Percentiles rank a stretch among this genome's conserved stretches.
phyloP scores from a whole-genome alignment of 2,113 vertebrate genomes.

The Phocoena sinus region DNA sequence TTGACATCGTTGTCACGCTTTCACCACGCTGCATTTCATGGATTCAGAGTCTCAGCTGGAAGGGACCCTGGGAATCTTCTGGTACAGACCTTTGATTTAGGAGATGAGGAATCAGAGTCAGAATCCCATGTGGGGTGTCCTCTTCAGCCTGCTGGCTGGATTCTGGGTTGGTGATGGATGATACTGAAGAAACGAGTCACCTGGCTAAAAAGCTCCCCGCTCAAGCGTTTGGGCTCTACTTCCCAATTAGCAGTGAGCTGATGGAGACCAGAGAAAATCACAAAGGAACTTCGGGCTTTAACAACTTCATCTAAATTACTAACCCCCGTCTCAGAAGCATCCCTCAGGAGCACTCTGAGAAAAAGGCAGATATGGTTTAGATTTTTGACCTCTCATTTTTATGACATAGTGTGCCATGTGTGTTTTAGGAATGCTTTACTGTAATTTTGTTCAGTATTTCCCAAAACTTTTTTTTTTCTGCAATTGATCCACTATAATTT shows the following conservation, averaged over 20 bases:
- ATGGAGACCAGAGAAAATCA: background rate
- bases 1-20: background rate
- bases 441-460: background rate
- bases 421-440: background rate
- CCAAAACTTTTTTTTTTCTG: background rate
- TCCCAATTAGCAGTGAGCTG: background rate
- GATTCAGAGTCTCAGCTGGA: background rate
- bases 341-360: background rate
- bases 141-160: background rate
- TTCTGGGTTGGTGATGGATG: background rate
- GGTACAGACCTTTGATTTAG: background rate
- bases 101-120: background rate
- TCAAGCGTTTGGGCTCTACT: background rate
- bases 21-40: background rate
- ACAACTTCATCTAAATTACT: background rate
- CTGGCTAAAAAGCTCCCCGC: no score
- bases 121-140: background rate
- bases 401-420: background rate
- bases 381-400: background rate
- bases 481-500: background rate
- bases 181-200: background rate
- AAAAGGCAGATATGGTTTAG: background rate
- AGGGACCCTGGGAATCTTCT: background rate
- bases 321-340: background rate
- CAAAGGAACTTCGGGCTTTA: background rate